Evolutionary conservation across 2,113 vertebrate genomes (phyloP), one percentile per base, ranked within the genome.

Genomic region (Pollimyrus isidori): DNA sequence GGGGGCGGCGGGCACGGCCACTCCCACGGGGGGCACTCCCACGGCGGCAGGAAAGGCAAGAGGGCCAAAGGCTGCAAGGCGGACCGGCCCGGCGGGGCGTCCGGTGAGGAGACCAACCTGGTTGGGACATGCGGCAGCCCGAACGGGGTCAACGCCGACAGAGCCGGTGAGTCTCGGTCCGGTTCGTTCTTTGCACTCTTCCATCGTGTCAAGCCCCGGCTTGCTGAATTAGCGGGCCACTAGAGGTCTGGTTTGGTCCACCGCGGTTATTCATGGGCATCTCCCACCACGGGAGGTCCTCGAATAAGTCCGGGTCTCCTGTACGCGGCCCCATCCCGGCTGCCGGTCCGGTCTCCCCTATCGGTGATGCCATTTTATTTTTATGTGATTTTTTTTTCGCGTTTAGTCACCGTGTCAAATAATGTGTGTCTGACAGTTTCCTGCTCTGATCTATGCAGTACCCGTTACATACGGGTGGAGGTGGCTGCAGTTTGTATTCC

Each of bases 41-140:
- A 96, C 48, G 85, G 95, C n/a, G 89, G 76, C 19, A 95, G 95
- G 90, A 93, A 92, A 23, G 73, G 69, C 90, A 95, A 94, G 87
- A 93, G 91, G 89, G 89, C 90, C 0, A 94, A 94, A 90, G 42
- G 86, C 0, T 73, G 90, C 10, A 95, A 94, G 87, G 89, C 92
- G 23, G 93, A 94, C 48, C 92, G 93, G 56, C 91, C 90, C n/a
- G 48, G 91, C 0, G 93, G 93, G 0, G 92, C 95, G 0, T 93
- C 96, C 3, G 95, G 93, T 42, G 98, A 97, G 90, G 98, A 99
- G 95, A 98, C 97, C 92, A 99, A 98, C 89, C 92, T 99, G 89
- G 97, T 99, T 92, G 95, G 93, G 73, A 97, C 96, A 87, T 96
- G 96, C 93, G 96, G 92, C 94, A 93, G 92, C 0, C 92, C 94